These are phyloP conservation scores for Cistogaster globosa DNA, from an alignment of 2,888 invertebrate genomes.

Conservation along the genomic window DNA sequence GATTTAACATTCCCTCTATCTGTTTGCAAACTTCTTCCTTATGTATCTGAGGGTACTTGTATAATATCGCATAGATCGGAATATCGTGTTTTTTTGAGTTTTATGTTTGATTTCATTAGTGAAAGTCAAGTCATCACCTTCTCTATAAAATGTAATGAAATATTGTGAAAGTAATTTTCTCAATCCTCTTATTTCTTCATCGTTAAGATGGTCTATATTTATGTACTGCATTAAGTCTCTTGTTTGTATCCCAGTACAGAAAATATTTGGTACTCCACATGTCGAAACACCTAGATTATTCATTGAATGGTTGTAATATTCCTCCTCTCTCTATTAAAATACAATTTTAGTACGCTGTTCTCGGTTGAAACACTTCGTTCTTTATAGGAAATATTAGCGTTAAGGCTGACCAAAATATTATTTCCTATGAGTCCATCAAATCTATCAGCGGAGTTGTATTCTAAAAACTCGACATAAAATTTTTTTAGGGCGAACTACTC, in stretches of 20 bases:
- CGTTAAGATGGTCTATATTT: constrained; percentile 25
- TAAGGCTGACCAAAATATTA: too few species aligned
- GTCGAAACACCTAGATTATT: too few species aligned
- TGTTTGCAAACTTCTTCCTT: too few species aligned
- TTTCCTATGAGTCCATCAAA: too few species aligned
- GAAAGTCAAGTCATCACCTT: constrained; percentile 39
- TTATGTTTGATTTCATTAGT: constrained; percentile 41
- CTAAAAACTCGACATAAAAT: constrained; percentile 38
- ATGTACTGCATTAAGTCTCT: not conserved
- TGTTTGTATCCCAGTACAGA: not conserved
- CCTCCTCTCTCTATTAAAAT: not conserved
- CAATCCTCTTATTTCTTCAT: constrained; percentile 18
- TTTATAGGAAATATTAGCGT: too few species aligned
- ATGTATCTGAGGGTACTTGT: too few species aligned
- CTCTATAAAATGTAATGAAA: too few species aligned
- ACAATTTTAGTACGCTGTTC: constrained; percentile 16
- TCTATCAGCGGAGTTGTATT: too few species aligned
- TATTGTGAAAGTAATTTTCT: too few species aligned
- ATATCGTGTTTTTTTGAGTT: constrained; percentile 27
- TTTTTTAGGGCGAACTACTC: constrained; percentile 18
- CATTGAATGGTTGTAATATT: not conserved
- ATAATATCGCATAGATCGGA: constrained; percentile 24
- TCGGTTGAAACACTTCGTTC: too few species aligned
- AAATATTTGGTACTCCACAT: too few species aligned
- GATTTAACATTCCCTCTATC: too few species aligned